Evolutionary conservation across 1,140 invertebrate species (phyloP).

Genomic region (Bombus breviceps): DNA sequence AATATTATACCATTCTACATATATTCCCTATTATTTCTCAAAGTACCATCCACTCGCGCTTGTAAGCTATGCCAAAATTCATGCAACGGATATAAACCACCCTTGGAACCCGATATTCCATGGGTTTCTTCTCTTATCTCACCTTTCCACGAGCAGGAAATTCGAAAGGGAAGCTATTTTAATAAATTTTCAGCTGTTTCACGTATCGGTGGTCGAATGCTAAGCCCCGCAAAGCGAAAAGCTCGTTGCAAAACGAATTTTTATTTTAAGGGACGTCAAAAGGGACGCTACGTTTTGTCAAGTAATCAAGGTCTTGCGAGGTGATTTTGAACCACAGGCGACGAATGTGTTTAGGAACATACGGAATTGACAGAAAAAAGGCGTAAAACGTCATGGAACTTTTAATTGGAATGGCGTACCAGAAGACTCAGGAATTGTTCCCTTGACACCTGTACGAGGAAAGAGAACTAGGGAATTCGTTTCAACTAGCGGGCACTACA

Average conservation of each 20-base stretch:
- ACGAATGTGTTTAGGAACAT: conserved; percentile 24
- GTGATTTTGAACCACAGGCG: background rate
- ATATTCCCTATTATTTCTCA: background rate
- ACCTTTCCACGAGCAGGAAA: too few relatives aligned
- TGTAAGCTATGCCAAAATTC: background rate
- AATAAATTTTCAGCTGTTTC: background rate
- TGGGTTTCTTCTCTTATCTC: background rate
- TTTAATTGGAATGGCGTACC: conserved; percentile 56
- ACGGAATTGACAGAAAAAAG: background rate
- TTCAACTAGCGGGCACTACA: conserved; percentile 4
- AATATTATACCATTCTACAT: background rate
- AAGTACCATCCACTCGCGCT: background rate
- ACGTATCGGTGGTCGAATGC: background rate
- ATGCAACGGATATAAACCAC: background rate
- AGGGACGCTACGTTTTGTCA: background rate
- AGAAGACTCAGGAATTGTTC: conserved; percentile 28
- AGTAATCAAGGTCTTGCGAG: conserved; percentile 23
- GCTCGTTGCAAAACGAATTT: background rate
- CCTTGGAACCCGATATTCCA: background rate
- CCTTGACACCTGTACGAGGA: conserved; percentile 31
- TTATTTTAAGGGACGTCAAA: conserved; percentile 21
- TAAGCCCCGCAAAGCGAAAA: background rate
- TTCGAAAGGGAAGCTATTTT: background rate
- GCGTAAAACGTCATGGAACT: conserved; percentile 52
- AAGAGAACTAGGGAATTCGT: conserved; percentile 24